Base-by-base conservation (phyloP, 2,797 vertebrate genomes). In the Cirrhinus mrigala region DNA sequence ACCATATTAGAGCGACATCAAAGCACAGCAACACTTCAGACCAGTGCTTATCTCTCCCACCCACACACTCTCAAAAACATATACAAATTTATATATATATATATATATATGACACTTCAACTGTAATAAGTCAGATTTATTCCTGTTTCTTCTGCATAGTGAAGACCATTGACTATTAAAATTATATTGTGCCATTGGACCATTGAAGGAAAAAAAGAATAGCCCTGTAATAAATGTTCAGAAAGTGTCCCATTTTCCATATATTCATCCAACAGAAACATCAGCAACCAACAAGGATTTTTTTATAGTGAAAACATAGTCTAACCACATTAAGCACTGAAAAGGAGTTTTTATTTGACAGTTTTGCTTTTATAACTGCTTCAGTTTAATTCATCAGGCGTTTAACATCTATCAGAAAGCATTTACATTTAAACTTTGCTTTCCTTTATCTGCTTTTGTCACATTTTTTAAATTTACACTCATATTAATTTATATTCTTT, bases 1-100 rank as follows among this genome's bases (percentile, higher is more conserved):
- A 92, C 93, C 91, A 84, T 94, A 93, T 94, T 93, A 94, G 93
- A 87, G 89, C 87, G 82, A 94, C 90, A 94, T 95, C 94, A 95
- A 95, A 95, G 93, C 66, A 0, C 22, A 6, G 82, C 88, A 88
- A 88, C 78, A 83, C 90, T 89, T 92, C 90, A 90, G 90, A 89
- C 86, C 91, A 87, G 83, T 87, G 88, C 89, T 92, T 77, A 85
- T 90, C 90, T 81, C 79, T 54, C 14, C 18, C 54, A 18, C 66
- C 15, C 44, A 54, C 56, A 50, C 46, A 82, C n/a, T 48, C 18
- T 24, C 27, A 1, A 12, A 56, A 16, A 29, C 50, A n/a, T 1
- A 29, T 1, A 46, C 44, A 46, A 46, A 46, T 46, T 0, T 46
- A 18, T 6, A n/a, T 46, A 44, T 44, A 44, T 44, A 44, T 40